Base-by-base conservation (phyloP, 1,140 invertebrate genomes). In the Chelonus insularis region DNA sequence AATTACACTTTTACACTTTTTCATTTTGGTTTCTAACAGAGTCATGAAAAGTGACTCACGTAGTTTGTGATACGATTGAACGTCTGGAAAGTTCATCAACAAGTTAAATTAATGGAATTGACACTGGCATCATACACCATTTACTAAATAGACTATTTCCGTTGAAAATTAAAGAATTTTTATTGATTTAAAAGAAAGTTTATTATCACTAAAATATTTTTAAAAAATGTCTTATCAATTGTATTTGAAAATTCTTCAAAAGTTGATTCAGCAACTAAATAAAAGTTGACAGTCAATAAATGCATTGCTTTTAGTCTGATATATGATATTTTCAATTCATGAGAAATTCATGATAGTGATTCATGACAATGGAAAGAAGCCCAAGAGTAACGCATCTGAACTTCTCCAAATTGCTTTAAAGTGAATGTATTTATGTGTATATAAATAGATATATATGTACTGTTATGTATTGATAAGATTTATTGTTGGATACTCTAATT, bases 11-110 rank as follows among this genome's bases (percentile, higher is more conserved):
- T 20, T 56, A 29, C 23, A 25, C 21, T 39, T n/a, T 56, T 41
- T 55, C 39, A 4, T 37, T 36, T 14, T 11, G 6, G 6, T 18
- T 4, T 56, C 16, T 6, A 0, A 20, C 20, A 43, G 12, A 43
- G 16, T 39, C 16, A 25, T 56, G 51, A 45, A 61, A 61, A 45
- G 39, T 60, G 48, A 54, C 9, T 39, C 34, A 52, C 23, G 34
- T 51, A 43, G 21, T 45, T 14, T 11, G 36, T 59, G 32, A 50
- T 47, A 18, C 41, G 48, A 60, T 29, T 29, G 37, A 20, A 14
- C 18, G 59, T 54, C 59, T 61, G 51, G 25, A 45, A 61, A 61
- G 39, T 61, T 61, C 59, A 61, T 61, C 51, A 61, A 61, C 59
- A 61, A 61, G 39, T 61, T 55, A 47, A 61, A 61, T 61, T 61